Percentiles rank a stretch among this genome's conserved stretches.
Conservation (phyloP, 2,797 vertebrate genomes). For the Pyrocephalus nanus region DNA sequence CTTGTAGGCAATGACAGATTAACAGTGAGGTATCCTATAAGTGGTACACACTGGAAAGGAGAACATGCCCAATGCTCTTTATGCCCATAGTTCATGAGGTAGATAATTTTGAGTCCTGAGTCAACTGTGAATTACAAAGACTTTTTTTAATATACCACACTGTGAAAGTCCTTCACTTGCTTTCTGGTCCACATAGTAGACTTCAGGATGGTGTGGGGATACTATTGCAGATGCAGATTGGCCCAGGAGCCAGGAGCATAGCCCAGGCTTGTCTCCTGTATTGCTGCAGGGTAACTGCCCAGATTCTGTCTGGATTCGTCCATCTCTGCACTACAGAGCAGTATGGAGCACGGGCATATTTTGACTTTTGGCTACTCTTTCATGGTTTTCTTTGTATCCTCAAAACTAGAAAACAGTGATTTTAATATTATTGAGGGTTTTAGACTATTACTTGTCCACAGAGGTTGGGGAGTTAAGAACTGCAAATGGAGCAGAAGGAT, state of each 20-base stretch:
- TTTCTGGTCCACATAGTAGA: not conserved
- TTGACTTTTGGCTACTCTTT: not conserved
- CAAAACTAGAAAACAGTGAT: not conserved
- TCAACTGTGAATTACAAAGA: not conserved
- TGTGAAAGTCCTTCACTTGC: not conserved
- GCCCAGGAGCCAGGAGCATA: not conserved
- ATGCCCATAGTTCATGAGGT: not conserved
- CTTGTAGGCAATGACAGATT: not conserved
- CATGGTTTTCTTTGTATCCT: not conserved
- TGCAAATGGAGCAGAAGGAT: not conserved
- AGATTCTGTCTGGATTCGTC: not conserved
- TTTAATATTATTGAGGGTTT: not conserved
- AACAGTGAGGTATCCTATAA: not conserved
- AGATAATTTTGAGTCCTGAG: not conserved
- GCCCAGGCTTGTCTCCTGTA: not conserved
- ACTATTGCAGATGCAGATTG: not conserved
- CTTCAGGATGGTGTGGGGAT: not conserved
- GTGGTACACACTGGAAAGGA: not conserved
- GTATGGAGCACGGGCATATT: not conserved
- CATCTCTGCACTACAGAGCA: not conserved
- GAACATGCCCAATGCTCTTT: not conserved
- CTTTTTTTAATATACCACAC: not conserved
- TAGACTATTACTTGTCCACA: not conserved
- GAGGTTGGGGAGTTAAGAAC: not conserved
- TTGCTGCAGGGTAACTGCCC: not conserved